phyloP scores from a whole-genome alignment of 2,113 vertebrate species.

The Leptocoma aspasia region DNA sequence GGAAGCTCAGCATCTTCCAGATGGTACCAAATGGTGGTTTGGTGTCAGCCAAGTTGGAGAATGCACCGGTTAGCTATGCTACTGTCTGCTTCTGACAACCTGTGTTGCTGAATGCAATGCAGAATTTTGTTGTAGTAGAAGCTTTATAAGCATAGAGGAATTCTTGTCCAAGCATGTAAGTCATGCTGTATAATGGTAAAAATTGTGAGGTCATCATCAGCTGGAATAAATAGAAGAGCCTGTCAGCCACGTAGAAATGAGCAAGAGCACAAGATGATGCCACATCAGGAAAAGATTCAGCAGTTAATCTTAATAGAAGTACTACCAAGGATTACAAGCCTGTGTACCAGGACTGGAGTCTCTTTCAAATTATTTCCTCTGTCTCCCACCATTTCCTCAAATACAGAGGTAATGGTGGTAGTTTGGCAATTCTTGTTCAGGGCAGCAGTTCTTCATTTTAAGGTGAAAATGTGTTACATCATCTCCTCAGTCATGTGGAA shows the following conservation, averaged over 20 bases:
- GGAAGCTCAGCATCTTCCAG: not conserved
- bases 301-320: not conserved
- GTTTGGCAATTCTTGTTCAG: not conserved
- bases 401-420: not conserved
- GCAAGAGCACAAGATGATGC: not conserved
- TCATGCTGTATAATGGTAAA: not conserved
- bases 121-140: not conserved
- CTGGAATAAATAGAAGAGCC: not conserved
- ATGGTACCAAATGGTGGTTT: not conserved
- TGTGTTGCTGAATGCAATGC: not conserved
- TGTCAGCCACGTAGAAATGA: not conserved
- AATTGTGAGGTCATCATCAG: not conserved
- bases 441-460: not conserved
- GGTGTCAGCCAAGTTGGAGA: not conserved
- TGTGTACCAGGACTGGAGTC: not conserved
- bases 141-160: not conserved
- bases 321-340: not conserved
- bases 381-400: not conserved
- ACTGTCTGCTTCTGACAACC: not conserved
- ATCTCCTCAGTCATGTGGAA: not conserved
- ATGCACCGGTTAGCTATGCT: not conserved
- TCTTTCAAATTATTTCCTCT: not conserved
- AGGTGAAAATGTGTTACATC: not conserved
- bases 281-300: not conserved
- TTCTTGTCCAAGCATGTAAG: not conserved